Conservation (phyloP, 1,140 invertebrate genomes). For the Hestina assimilis region DNA sequence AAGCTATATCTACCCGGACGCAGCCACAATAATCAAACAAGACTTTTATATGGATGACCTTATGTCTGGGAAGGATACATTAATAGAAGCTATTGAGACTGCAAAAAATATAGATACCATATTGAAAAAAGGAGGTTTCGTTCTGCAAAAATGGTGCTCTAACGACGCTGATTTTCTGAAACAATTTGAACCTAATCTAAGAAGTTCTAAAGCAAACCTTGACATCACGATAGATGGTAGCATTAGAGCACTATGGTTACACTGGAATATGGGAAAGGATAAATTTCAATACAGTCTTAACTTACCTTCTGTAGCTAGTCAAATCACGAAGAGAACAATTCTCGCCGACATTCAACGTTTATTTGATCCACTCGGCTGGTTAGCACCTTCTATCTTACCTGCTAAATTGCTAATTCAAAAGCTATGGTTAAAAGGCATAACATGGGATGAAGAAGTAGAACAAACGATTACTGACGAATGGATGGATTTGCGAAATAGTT, state of each 20-base stretch:
- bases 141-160: constrained; percentile 31
- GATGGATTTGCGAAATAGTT: not conserved
- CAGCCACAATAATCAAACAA: not conserved
- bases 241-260: too few species aligned
- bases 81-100: constrained; percentile 27
- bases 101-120: constrained; percentile 15
- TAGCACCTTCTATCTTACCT: not conserved
- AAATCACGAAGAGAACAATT: too few species aligned
- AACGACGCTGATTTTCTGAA: constrained; percentile 26
- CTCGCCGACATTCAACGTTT: too few species aligned
- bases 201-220: constrained; percentile 1
- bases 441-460: not conserved
- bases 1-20: not conserved
- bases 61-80: constrained; percentile 34
- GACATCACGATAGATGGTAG: too few species aligned
- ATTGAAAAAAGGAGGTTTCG: constrained; percentile 26
- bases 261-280: too few species aligned
- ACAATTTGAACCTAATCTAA: constrained; percentile 11
- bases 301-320: too few species aligned
- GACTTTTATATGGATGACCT: constrained; percentile 54
- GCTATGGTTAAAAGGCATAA: not conserved
- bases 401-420: not conserved
- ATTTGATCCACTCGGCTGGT: not conserved
- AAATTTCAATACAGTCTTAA: too few species aligned
- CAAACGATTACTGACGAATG: not conserved